Evolutionary conservation across 2,888 invertebrate species (phyloP).

Genomic region (Diabrotica balteata): DNA sequence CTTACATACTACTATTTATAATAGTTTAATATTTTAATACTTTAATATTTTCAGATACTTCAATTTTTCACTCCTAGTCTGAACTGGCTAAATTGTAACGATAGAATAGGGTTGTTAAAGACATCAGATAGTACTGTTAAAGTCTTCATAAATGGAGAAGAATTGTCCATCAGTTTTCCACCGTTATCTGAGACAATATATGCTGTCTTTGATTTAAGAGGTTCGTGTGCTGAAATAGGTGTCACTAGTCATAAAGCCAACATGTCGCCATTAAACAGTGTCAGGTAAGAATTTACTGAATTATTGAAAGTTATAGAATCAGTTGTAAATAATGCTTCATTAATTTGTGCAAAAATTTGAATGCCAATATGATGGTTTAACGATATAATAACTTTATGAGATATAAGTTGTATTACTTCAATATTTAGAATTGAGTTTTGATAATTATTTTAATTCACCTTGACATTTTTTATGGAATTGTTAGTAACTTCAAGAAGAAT

Average conservation of each 20-base stretch:
- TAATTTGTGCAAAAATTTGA: too few species aligned
- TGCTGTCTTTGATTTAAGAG: conserved; percentile 83
- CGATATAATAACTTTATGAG: too few species aligned
- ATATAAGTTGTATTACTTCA: too few species aligned
- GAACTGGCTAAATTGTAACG: conserved; percentile 83
- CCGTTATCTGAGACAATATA: conserved; percentile 68
- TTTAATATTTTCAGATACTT: conserved; percentile 56
- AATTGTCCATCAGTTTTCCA: conserved; percentile 62
- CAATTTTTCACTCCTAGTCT: conserved; percentile 75
- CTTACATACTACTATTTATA: too few species aligned
- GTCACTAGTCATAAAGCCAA: conserved; percentile 71
- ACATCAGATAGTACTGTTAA: conserved; percentile 74
- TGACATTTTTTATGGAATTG: too few species aligned
- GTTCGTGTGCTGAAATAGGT: conserved; percentile 78
- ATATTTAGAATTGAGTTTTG: too few species aligned
- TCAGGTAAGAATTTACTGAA: conserved; percentile 21
- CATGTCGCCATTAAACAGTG: conserved; percentile 59
- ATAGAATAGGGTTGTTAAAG: conserved; percentile 78
- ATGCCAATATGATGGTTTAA: too few species aligned
- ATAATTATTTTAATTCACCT: too few species aligned
- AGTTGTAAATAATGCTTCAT: too few species aligned
- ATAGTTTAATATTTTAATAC: too few species aligned
- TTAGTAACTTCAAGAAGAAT: too few species aligned
- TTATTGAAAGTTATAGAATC: too few species aligned
- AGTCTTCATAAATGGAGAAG: conserved; percentile 83